phyloP scores from a whole-genome alignment of 2,888 invertebrate genomes.

The Erebia ligea region DNA sequence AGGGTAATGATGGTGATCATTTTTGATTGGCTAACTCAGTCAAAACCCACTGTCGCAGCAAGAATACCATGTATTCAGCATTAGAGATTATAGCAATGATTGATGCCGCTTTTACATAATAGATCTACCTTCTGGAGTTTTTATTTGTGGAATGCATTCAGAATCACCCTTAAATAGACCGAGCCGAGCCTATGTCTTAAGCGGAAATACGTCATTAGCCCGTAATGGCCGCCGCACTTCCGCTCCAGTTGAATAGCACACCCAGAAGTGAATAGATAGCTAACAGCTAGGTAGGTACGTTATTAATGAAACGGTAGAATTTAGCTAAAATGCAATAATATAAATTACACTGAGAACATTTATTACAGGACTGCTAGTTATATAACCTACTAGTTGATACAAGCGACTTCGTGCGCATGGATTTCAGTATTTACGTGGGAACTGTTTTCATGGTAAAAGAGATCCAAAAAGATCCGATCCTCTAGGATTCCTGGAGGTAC shows the following conservation, averaged over 20 bases:
- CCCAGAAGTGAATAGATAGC: constrained; percentile 21
- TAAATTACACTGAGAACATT: background rate
- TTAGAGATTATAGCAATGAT: too few relatives aligned
- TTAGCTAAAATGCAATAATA: background rate
- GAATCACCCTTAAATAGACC: constrained; percentile 8
- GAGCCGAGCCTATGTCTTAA: constrained; percentile 21
- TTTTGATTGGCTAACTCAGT: too few relatives aligned
- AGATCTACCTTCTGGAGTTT: background rate
- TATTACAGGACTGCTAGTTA: background rate
- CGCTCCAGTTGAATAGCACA: constrained; percentile 37
- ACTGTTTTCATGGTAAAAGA: too few relatives aligned
- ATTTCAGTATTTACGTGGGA: too few relatives aligned
- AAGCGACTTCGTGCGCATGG: background rate
- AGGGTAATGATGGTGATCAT: too few relatives aligned
- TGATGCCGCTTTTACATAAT: too few relatives aligned
- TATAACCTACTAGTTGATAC: background rate
- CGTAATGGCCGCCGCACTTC: constrained; percentile 50
- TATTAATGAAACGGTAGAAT: constrained; percentile 11
- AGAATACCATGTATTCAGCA: too few relatives aligned
- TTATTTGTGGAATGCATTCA: background rate
- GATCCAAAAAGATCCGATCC: too few relatives aligned
- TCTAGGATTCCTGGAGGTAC: too few relatives aligned
- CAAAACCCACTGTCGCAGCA: too few relatives aligned
- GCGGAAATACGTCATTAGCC: constrained; percentile 65
- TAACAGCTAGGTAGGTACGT: constrained; percentile 15